Evolutionary conservation across 2,888 invertebrate genomes (phyloP), one percentile per base, ranked within the genome.

Genomic region (Melolontha melolontha): DNA sequence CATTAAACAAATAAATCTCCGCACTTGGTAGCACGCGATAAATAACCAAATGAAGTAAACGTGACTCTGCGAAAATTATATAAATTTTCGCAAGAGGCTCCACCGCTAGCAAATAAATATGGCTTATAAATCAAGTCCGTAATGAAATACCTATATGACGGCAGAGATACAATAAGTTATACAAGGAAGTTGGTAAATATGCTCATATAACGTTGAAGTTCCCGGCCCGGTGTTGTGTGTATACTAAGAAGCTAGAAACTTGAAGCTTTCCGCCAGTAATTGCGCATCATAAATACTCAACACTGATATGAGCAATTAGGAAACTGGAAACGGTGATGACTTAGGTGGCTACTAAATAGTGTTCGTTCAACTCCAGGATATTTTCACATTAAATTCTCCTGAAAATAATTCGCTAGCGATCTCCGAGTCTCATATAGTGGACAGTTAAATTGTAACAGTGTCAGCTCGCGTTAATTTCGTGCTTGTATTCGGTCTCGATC

Each of bases 81-180:
- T 65, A 65, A 64, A 67, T 70, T 77, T 78, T 78, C 75, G 75
- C 76, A 74, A 47, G 59, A 59, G 76, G 76, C 75, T 77, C 77
- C 75, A 72, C 50, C 57, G 50, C 40, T 71, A 75, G 74, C 75
- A 74, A 80, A 80, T 79, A 79, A 79, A 78, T 79, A 47, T 77
- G 75, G 71, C 73, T 49, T 72, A 81, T 82, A 83, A 83, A 82
- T 83, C 81, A 82, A 76, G 73, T 74, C 74, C 73, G 80, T 82
- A 83, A 83, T 82, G 82, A 83, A 83, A 82, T 83, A 83, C 81
- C 82, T 82, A 81, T 82, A 81, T 80, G 81, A 73, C 70, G 71
- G 70, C 66, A 54, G 68, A 70, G 71, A 68, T 64, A 73, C 72
- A 73, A 73, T 73, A 72, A 70, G 69, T 73, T 71, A 68, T 70